Evolutionary conservation across 2,797 vertebrate species (phyloP).

Genomic region (Characodon lateralis): DNA sequence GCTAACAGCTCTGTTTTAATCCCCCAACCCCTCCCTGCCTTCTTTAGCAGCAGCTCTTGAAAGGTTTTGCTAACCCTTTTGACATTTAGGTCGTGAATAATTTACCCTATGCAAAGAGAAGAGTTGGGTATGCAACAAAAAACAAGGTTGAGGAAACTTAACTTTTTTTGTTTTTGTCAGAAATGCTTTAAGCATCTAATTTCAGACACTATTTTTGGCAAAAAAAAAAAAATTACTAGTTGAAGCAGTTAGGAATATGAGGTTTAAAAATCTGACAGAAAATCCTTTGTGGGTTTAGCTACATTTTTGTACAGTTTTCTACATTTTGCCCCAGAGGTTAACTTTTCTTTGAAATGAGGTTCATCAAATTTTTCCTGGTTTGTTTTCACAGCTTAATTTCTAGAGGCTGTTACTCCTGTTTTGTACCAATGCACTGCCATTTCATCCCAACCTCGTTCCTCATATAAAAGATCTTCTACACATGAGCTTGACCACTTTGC

Average conservation of each 20-base stretch:
- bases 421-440: too few species aligned
- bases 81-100: slow-evolving; percentile 46
- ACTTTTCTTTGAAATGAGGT: not conserved
- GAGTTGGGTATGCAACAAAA: not conserved
- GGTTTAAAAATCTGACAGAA: not conserved
- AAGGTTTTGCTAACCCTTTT: slow-evolving; percentile 53
- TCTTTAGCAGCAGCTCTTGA: slow-evolving; percentile 38
- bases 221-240: not conserved
- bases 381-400: too few species aligned
- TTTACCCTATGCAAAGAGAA: slow-evolving; percentile 25
- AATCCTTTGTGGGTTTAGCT: too few species aligned
- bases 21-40: not conserved
- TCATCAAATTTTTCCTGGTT: too few species aligned
- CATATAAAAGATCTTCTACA: too few species aligned
- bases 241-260: not conserved
- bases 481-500: too few species aligned
- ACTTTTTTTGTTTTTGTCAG: not conserved
- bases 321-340: not conserved
- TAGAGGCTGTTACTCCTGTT: too few species aligned
- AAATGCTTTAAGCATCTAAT: not conserved
- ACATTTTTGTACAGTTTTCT: too few species aligned
- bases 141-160: not conserved
- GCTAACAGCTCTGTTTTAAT: slow-evolving; percentile 40
- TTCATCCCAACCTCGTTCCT: too few species aligned
- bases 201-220: not conserved